phyloP scores from a whole-genome alignment of 1,140 invertebrate genomes.

The Dinoponera quadriceps region DNA sequence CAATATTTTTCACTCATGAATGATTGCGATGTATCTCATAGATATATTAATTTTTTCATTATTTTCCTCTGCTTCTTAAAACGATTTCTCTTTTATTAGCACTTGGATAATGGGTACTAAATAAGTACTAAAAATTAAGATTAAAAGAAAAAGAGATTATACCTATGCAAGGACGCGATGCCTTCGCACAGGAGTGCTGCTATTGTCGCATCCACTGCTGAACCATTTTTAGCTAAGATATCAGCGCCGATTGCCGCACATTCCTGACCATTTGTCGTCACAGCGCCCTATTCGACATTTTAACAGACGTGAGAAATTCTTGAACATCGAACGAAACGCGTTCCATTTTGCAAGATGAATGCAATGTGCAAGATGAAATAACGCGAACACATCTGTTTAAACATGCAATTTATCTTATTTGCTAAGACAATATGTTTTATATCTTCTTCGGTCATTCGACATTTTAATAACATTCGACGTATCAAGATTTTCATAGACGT shows the following conservation, averaged over 20 bases:
- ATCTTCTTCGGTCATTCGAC: too few species aligned
- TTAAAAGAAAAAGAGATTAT: neutral
- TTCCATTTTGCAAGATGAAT: too few species aligned
- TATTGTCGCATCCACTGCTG: conserved; percentile 94
- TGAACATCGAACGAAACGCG: neutral
- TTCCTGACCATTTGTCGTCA: conserved; percentile 81
- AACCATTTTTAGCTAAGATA: conserved; percentile 89
- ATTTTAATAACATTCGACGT: neutral
- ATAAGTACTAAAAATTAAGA: too few species aligned
- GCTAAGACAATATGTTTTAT: too few species aligned
- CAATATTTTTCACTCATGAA: too few species aligned
- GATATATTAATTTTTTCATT: too few species aligned
- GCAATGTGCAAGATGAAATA: too few species aligned
- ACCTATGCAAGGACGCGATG: conserved; percentile 91
- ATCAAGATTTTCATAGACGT: neutral
- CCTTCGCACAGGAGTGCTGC: conserved; percentile 93
- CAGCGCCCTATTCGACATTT: conserved; percentile 73
- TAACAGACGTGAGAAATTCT: neutral
- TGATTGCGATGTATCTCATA: too few species aligned
- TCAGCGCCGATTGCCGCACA: conserved; percentile 82
- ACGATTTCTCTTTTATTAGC: too few species aligned
- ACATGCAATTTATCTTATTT: too few species aligned
- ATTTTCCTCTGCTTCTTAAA: too few species aligned
- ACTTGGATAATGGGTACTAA: too few species aligned
- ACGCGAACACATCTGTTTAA: neutral